A percentile compares a stretch with the other conserved stretches of the same genome.
These are phyloP conservation scores for Halcyon senegalensis DNA, from an alignment of 2,113 vertebrate genomes.

Conservation along the genomic window DNA sequence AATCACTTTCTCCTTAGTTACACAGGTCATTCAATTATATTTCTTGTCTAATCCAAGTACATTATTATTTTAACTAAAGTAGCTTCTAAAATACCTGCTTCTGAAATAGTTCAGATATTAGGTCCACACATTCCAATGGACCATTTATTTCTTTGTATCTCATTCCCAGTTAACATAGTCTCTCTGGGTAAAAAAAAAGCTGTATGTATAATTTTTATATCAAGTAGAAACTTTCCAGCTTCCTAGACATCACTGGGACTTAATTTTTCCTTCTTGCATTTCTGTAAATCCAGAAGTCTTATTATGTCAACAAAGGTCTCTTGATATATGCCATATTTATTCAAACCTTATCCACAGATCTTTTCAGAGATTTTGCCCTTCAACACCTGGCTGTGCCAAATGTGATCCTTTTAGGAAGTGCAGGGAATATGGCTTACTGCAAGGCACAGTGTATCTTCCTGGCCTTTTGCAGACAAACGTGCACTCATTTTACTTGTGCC, in stretches of 20 bases:
- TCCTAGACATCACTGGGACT: not conserved
- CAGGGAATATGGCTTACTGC: not conserved
- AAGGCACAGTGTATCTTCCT: not conserved
- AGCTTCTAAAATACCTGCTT: not conserved
- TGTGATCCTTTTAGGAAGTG: not conserved
- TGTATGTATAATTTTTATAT: not conserved
- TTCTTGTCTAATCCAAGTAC: not conserved
- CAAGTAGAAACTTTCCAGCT: not conserved
- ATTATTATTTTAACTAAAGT: not conserved
- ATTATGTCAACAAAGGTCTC: not conserved
- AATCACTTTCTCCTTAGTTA: not conserved
- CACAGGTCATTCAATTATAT: not conserved
- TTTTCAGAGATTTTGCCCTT: not conserved
- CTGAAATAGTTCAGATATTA: not conserved
- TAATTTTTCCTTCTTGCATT: not conserved
- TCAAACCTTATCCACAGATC: not conserved
- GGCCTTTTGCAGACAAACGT: not conserved
- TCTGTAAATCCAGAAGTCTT: not conserved
- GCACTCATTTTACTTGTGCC: not conserved
- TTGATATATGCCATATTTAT: not conserved
- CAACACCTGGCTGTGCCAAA: not conserved
- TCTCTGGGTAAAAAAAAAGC: not conserved
- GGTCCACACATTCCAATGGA: not conserved
- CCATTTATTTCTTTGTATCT: not conserved
- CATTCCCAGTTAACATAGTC: not conserved